phyloP scores from a whole-genome alignment of 2,888 invertebrate genomes.

The Megastigmus dorsalis region DNA sequence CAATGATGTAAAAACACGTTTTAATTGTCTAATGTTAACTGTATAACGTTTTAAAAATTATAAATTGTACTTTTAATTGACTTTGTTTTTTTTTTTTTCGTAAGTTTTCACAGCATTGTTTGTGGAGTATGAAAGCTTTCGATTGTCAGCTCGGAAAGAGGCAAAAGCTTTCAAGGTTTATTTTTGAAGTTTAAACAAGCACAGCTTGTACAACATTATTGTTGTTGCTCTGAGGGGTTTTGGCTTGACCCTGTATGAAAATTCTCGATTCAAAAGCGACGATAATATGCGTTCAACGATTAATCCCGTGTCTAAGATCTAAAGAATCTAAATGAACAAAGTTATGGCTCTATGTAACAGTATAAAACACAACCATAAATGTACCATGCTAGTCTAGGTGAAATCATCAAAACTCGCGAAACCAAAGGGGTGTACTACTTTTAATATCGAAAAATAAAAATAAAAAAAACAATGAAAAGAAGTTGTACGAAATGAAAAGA shows the following conservation, averaged over 20 bases:
- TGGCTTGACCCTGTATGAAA: slow-evolving; percentile 14
- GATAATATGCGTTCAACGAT: background rate
- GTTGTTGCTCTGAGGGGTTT: background rate
- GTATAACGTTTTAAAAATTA: background rate
- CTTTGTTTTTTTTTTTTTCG: background rate
- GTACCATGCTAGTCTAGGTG: slow-evolving; percentile 32
- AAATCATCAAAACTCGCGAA: slow-evolving; percentile 8
- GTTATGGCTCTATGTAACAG: background rate
- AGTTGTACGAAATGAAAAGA: too few relatives aligned
- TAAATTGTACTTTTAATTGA: too few relatives aligned
- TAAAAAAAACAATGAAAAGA: background rate
- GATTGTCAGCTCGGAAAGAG: slow-evolving; percentile 2
- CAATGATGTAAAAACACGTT: background rate
- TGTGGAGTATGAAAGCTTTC: slow-evolving; percentile 8
- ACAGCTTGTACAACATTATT: background rate
- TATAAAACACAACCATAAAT: slow-evolving; percentile 3
- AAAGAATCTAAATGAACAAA: slow-evolving; percentile 10
- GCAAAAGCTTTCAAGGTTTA: background rate
- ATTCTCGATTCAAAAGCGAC: slow-evolving; percentile 42
- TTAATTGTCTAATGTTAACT: background rate
- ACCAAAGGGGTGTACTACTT: background rate
- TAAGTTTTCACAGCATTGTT: slow-evolving; percentile 7
- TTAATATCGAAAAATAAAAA: background rate
- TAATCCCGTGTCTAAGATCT: background rate
- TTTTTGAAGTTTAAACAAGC: background rate